phyloP scores from a whole-genome alignment of 2,888 invertebrate genomes.

The Mesorhabditis sp. region DNA sequence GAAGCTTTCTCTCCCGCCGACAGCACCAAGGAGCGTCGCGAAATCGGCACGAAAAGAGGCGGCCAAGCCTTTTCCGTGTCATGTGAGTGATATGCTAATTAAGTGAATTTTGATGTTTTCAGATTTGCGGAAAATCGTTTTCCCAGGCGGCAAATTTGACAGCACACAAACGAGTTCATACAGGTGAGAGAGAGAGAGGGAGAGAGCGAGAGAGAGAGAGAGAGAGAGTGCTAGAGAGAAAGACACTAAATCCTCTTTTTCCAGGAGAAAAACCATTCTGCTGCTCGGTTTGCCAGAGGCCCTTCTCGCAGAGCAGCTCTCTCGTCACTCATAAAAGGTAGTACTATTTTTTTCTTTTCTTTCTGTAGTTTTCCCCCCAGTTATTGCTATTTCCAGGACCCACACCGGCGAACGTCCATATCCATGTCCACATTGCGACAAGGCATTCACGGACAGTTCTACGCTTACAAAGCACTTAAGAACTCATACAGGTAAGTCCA shows the following conservation, averaged over 20 bases:
- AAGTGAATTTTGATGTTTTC: slow-evolving; percentile 12
- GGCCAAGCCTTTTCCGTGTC: background rate
- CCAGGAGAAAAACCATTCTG: slow-evolving; percentile 96
- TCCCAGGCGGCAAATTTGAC: slow-evolving; percentile 92
- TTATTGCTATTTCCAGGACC: slow-evolving; percentile 64
- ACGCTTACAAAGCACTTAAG: slow-evolving; percentile 93
- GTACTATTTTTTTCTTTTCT: background rate
- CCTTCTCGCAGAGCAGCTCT: slow-evolving; percentile 87
- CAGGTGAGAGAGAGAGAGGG: slow-evolving; percentile 19
- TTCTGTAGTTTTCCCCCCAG: background rate
- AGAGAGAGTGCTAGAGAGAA: too few relatives aligned
- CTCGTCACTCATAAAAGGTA: slow-evolving; percentile 94
- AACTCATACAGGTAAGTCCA: slow-evolving; percentile 71
- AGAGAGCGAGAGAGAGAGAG: too few relatives aligned
- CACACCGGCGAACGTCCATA: slow-evolving; percentile 95
- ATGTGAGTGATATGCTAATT: slow-evolving; percentile 3
- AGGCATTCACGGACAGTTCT: slow-evolving; percentile 96
- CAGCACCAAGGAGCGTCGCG: background rate
- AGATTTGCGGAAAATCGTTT: slow-evolving; percentile 72
- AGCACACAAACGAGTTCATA: slow-evolving; percentile 88
- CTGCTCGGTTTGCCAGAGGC: slow-evolving; percentile 91
- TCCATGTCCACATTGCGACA: slow-evolving; percentile 89
- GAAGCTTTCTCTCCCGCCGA: background rate
- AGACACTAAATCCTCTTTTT: slow-evolving; percentile 6
- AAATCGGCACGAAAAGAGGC: background rate